A percentile compares a stretch with the other conserved stretches of the same genome.
Evolutionary conservation across 2,113 vertebrate species (phyloP).

Genomic region (Saguinus imperator): DNA sequence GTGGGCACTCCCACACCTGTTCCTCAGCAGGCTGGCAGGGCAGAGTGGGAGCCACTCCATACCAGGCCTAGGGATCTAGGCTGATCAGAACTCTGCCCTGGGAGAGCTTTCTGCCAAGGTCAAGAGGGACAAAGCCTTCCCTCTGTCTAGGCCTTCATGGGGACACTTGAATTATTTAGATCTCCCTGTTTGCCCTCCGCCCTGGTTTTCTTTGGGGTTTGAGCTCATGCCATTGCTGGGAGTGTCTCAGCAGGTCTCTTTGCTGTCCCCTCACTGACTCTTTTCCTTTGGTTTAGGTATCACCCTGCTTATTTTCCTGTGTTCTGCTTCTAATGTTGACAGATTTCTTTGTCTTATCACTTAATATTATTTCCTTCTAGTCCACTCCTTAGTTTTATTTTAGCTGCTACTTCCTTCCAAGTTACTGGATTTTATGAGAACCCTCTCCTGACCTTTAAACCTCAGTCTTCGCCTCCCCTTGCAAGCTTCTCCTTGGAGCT

Average conservation of each 20-base stretch:
- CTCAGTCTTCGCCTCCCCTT: background rate
- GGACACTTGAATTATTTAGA: accelerated
- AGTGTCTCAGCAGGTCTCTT: background rate
- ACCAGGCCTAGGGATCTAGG: too few species aligned
- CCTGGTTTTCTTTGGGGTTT: background rate
- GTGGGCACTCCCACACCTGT: accelerated
- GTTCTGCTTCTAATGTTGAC: background rate
- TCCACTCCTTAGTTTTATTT: constrained; percentile 75
- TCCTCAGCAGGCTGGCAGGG: accelerated
- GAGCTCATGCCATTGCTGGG: background rate
- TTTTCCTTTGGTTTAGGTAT: accelerated
- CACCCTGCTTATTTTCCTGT: background rate
- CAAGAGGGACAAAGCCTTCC: accelerated
- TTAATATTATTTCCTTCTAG: constrained; percentile 75
- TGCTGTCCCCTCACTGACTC: accelerated
- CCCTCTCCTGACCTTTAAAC: background rate
- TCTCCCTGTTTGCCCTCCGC: background rate
- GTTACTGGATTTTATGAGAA: constrained; percentile 57
- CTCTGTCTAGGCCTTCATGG: background rate
- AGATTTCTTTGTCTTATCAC: constrained; percentile 64
- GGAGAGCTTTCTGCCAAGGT: accelerated
- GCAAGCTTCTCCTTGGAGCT: background rate
- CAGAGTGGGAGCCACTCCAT: background rate
- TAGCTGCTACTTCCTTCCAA: constrained; percentile 73
- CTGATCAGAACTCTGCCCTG: background rate